Evolutionary conservation across 2,797 vertebrate species (phyloP), one percentile per base, ranked within the genome.

Genomic region (Sebastes jordani): DNA sequence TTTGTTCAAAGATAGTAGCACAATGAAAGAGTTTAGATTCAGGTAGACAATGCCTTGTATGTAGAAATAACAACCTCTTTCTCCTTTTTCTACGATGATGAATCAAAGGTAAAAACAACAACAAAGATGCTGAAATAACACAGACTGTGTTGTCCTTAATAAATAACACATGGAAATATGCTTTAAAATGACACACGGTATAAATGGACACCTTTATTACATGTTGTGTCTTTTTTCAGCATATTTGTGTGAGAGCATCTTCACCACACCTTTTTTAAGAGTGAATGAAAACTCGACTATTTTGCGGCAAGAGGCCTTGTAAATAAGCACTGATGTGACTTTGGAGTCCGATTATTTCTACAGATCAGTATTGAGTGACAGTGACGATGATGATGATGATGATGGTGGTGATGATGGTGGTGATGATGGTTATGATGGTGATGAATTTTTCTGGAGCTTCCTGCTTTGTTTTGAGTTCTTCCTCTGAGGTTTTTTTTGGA

Each of bases 31-130:
- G 90, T 94, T 94, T 96, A 95, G 95, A 96, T 95, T 96, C 95
- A 96, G 95, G 95, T 97, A 96, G 96, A 96, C 65, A 88, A 87
- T 91, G 92, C 94, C 94, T 95, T 95, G 94, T 96, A 92, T 94
- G 95, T 93, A 94, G 91, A 91, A 89, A 91, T 76, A 88, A 87
- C 86, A 88, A 87, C 86, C 75, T 86, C 80, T 81, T 90, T 82
- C 77, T 89, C 81, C 77, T 83, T 93, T 93, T 95, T 95, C 80
- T 92, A 93, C 83, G 46, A 62, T n/a, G 7, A 86, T 27, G 38
- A 84, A 83, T 88, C 81, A 86, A 86, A 85, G 25, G 58, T 72
- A 62, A 83, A 72, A 82, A 63, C 65, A 58, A 70, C 36, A 75
- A 78, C 61, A 79, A 73, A 58, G 74, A 88, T 62, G 82, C 77